Evolutionary conservation across 2,113 vertebrate genomes (phyloP).

Genomic region (Carassius auratus): DNA sequence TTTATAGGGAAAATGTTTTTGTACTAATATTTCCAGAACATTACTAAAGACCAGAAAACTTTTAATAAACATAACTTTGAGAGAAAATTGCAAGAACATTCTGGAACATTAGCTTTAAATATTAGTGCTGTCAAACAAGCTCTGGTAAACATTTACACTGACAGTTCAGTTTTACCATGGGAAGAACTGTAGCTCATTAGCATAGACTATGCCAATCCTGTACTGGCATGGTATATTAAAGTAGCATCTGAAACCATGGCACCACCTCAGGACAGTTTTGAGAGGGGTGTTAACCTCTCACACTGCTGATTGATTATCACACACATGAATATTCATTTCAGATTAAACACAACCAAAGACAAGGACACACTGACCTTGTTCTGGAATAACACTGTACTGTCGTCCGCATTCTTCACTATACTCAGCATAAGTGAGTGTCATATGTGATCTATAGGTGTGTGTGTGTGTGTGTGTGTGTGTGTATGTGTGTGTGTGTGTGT

Average conservation of each 20-base stretch:
- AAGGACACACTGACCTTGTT: conserved; percentile 22
- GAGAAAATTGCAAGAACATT: too few species aligned
- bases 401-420: neutral
- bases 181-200: neutral
- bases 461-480: neutral
- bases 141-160: too few species aligned
- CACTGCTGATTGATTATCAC: conserved; percentile 29
- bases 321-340: conserved; percentile 16
- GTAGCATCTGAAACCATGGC: neutral
- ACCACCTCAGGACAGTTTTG: neutral
- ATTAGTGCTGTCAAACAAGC: too few species aligned
- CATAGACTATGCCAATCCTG: neutral
- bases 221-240: neutral
- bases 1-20: too few species aligned
- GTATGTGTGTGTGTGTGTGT: neutral
- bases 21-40: too few species aligned
- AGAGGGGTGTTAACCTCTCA: neutral
- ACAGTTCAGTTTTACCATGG: too few species aligned
- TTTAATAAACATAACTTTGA: too few species aligned
- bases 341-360: neutral
- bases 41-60: too few species aligned
- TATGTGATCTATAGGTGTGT: conserved; percentile 11
- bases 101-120: too few species aligned
- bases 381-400: conserved; percentile 11
- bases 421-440: conserved; percentile 24